Percentiles rank a stretch among this genome's conserved stretches.
These are phyloP conservation scores for Drosophila meridionalis DNA, from an alignment of 2,888 invertebrate species.

Conservation along the genomic window DNA sequence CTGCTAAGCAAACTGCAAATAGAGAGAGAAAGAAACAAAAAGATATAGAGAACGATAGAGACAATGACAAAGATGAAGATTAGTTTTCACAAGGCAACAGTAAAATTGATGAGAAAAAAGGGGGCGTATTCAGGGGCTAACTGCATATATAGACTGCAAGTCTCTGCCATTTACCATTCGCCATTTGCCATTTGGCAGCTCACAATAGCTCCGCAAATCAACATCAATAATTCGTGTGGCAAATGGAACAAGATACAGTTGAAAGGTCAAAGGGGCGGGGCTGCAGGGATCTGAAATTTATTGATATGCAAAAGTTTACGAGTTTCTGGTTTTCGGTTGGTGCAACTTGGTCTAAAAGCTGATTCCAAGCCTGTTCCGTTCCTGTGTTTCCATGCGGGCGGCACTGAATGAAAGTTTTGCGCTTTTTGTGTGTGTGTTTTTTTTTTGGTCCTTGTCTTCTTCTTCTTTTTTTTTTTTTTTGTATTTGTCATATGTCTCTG, in stretches of 20 bases:
- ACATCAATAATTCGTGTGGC: constrained; percentile 75
- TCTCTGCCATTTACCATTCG: constrained; percentile 52
- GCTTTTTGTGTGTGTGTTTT: neutral
- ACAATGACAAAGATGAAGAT: constrained; percentile 28
- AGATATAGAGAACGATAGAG: constrained; percentile 12
- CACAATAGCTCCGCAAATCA: constrained; percentile 73
- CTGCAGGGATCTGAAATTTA: constrained; percentile 60
- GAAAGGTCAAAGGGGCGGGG: neutral
- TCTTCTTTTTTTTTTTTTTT: constrained; percentile 47
- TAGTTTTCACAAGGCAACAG: constrained; percentile 32
- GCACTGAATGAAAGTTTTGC: constrained; percentile 44
- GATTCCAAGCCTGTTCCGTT: constrained; percentile 45
- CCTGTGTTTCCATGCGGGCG: constrained; percentile 47
- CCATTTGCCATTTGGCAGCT: constrained; percentile 46
- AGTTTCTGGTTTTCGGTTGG: constrained; percentile 60
- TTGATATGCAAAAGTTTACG: constrained; percentile 80
- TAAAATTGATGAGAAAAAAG: constrained; percentile 5
- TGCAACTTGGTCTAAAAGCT: constrained; percentile 50
- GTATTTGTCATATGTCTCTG: constrained; percentile 39
- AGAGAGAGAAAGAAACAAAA: constrained; percentile 45
- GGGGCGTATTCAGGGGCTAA: neutral
- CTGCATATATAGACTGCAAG: constrained; percentile 38
- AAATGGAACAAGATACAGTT: constrained; percentile 35
- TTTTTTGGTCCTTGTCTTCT: neutral
- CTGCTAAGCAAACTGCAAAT: constrained; percentile 87